These are phyloP conservation scores for Limanda limanda DNA, from an alignment of 2,113 vertebrate genomes.

Conservation along the genomic window DNA sequence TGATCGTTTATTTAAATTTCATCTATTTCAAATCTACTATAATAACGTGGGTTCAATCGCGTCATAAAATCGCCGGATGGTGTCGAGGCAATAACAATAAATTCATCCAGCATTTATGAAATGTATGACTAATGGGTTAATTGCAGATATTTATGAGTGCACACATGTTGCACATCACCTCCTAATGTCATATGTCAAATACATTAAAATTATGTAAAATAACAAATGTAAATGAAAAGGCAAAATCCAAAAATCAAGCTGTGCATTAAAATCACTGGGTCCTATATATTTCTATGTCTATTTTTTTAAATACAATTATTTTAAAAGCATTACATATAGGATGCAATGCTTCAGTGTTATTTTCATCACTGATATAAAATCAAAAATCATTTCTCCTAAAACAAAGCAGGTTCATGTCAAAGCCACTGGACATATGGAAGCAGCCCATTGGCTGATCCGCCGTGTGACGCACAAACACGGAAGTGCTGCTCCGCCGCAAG, in stretches of 20 bases:
- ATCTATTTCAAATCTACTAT: not conserved
- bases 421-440: constrained; percentile 12
- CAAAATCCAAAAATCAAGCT: not conserved
- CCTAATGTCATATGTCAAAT: not conserved
- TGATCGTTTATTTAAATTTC: not conserved
- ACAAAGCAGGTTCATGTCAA: constrained; percentile 45
- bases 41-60: not conserved
- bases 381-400: constrained; percentile 13
- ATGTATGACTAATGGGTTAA: not conserved
- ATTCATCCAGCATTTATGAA: constrained; percentile 8
- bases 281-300: no score
- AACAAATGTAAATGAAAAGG: not conserved
- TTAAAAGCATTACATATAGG: not conserved
- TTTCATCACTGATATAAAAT: not conserved
- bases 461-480: constrained; percentile 55
- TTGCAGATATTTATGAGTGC: not conserved
- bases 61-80: not conserved
- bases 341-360: fast-evolving
- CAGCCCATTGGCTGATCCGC: constrained; percentile 58
- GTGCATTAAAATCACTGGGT: not conserved
- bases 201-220: no score
- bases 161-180: not conserved
- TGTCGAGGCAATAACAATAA: not conserved
- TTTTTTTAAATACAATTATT: no score
- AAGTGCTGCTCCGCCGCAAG: constrained; percentile 40